Evolutionary conservation across 2,888 invertebrate genomes (phyloP), one percentile per base, ranked within the genome.

Genomic region (Limnephilus marmoratus): DNA sequence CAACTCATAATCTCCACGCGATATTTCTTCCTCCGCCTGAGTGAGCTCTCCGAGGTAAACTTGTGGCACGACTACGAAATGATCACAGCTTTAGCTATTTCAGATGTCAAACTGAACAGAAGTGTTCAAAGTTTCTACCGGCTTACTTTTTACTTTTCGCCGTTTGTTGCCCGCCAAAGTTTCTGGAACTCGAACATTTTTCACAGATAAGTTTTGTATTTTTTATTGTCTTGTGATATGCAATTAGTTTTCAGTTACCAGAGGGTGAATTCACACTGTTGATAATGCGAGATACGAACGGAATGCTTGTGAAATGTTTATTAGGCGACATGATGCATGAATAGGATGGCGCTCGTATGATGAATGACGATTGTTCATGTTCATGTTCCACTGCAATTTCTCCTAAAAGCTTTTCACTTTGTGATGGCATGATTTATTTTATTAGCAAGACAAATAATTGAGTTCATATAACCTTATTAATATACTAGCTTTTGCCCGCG

Each of bases 71-170:
- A 18, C 68, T 80, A 80, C 37, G 18, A 88, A 88, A 88, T 88
- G 88, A 88, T 88, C 88, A 88, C 88, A 31, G 88, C 80, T 68
- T 80, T 88, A 80, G 68, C 88, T 68, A 88, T 88, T 88, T 34
- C 68, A 68, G 24, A 88, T 88, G 88, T 88, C 88, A 88, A 88
- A 80, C 88, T 18, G 88, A 88, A 88, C 68, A 88, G 41, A 88
- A 88, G 34, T 88, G 68, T 11, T 12, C 37, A 88, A 88, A 88
- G 68, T 88, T 88, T 68, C 29, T 34, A 68, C 80, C 24, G 88
- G 88, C 88, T 88, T 88, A 34, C 68, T 68, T 68, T 31, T 80
- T 68, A 88, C 88, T 88, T 88, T 80, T 41, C 41, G 85, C 85
- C 49, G 41, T 85, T 88, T 88, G 88, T 88, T 24, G 37, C 80